Evolutionary conservation across 2,797 vertebrate species (phyloP).

Genomic region (Paramormyrops hopkinsi): DNA sequence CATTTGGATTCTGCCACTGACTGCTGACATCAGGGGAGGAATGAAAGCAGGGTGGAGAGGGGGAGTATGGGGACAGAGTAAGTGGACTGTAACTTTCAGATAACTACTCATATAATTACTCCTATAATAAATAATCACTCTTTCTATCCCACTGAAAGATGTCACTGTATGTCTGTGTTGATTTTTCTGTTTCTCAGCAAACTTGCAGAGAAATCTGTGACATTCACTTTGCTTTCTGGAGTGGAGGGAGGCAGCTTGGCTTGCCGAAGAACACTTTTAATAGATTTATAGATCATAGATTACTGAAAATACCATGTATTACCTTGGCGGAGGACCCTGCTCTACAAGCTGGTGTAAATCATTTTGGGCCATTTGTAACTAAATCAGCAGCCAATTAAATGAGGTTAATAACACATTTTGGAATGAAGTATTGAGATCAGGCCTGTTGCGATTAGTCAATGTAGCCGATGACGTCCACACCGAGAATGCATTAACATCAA

Average conservation of each 20-base stretch:
- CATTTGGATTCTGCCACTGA: slow-evolving; percentile 13
- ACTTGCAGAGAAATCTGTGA: neutral
- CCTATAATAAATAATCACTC: neutral
- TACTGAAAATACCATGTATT: neutral
- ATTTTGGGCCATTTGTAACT: neutral
- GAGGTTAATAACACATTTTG: neutral
- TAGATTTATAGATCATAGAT: neutral
- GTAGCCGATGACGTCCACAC: neutral
- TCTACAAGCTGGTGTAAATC: neutral
- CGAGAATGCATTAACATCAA: neutral
- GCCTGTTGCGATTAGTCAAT: neutral
- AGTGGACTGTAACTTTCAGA: neutral
- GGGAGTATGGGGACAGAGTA: slow-evolving; percentile 29
- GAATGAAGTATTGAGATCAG: neutral
- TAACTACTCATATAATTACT: neutral
- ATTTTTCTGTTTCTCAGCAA: neutral
- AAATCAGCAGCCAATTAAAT: neutral
- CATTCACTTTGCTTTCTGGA: neutral
- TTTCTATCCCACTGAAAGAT: neutral
- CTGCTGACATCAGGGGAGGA: neutral
- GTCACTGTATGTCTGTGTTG: neutral
- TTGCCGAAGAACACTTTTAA: neutral
- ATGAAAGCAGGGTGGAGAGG: slow-evolving; percentile 19
- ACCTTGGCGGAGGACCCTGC: neutral
- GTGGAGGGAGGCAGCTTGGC: neutral